These are phyloP conservation scores for Drosophila albomicans DNA, from an alignment of 1,140 invertebrate species.

Conservation along the genomic window DNA sequence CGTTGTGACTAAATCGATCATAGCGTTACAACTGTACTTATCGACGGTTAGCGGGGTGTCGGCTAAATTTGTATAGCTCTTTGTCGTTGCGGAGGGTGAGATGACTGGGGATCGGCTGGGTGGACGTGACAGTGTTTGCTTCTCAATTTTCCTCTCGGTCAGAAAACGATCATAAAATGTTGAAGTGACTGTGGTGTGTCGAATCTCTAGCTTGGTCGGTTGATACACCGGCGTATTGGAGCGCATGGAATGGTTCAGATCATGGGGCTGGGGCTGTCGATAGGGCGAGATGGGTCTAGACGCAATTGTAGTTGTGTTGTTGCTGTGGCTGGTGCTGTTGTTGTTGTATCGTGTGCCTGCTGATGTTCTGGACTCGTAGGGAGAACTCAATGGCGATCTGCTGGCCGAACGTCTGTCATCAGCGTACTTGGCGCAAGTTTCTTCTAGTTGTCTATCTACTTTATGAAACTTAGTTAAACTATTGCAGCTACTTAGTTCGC, in stretches of 20 bases:
- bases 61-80: constrained; percentile 66
- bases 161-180: constrained; percentile 84
- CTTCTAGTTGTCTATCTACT: constrained; percentile 85
- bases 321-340: constrained; percentile 50
- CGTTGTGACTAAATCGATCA: constrained; percentile 19
- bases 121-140: constrained; percentile 64
- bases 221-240: constrained; percentile 67
- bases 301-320: constrained; percentile 39
- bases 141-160: constrained; percentile 80
- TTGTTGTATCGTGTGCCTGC: constrained; percentile 43
- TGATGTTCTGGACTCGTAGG: constrained; percentile 65
- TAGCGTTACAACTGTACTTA: constrained; percentile 21
- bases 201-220: constrained; percentile 80
- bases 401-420: constrained; percentile 76
- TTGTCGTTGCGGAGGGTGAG: constrained; percentile 67
- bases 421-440: constrained; percentile 79
- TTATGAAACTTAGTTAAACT: constrained; percentile 85
- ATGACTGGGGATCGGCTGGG: constrained; percentile 71
- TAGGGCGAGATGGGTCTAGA: constrained; percentile 70
- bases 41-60: constrained; percentile 5
- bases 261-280: constrained; percentile 69
- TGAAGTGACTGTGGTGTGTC: constrained; percentile 83
- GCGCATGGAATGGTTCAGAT: constrained; percentile 49
- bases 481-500: constrained; percentile 77
- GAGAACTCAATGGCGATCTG: constrained; percentile 71